Evolutionary conservation across 2,888 invertebrate genomes (phyloP).

Genomic region (Volucella inflata): DNA sequence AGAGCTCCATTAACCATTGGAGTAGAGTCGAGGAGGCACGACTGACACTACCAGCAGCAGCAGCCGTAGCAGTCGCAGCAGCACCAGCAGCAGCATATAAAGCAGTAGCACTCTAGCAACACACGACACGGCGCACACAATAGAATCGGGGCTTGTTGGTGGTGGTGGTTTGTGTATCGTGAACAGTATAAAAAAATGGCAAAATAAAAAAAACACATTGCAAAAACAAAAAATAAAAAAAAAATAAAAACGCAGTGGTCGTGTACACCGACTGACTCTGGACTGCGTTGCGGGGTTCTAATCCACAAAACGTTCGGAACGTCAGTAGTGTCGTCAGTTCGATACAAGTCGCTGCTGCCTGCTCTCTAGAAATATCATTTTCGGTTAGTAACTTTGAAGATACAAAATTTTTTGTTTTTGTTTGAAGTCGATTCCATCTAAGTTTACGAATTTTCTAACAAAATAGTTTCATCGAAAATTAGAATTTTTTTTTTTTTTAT

Average conservation of each 20-base stretch:
- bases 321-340: constrained; percentile 79
- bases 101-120: constrained; percentile 75
- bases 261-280: constrained; percentile 73
- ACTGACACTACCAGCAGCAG: constrained; percentile 71
- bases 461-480: constrained; percentile 1
- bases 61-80: constrained; percentile 49
- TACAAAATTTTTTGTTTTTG: constrained; percentile 3
- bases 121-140: constrained; percentile 67
- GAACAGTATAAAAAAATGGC: constrained; percentile 65
- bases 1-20: constrained; percentile 70
- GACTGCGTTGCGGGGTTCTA: constrained; percentile 76
- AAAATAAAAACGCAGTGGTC: constrained; percentile 74
- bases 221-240: constrained; percentile 58
- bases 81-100: constrained; percentile 59
- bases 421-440: no score
- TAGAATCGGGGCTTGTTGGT: constrained; percentile 63
- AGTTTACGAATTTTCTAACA: constrained; percentile 7
- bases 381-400: constrained; percentile 73
- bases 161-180: constrained; percentile 75
- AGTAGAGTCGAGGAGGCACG: constrained; percentile 74
- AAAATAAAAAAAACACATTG: constrained; percentile 52
- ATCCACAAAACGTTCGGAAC: constrained; percentile 76
- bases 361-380: constrained; percentile 77
- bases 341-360: constrained; percentile 79
- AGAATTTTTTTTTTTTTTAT: constrained; percentile 14